Evolutionary conservation across 1,140 invertebrate genomes (phyloP), one percentile per base, ranked within the genome.

Genomic region (Lysiphlebus fabarum): DNA sequence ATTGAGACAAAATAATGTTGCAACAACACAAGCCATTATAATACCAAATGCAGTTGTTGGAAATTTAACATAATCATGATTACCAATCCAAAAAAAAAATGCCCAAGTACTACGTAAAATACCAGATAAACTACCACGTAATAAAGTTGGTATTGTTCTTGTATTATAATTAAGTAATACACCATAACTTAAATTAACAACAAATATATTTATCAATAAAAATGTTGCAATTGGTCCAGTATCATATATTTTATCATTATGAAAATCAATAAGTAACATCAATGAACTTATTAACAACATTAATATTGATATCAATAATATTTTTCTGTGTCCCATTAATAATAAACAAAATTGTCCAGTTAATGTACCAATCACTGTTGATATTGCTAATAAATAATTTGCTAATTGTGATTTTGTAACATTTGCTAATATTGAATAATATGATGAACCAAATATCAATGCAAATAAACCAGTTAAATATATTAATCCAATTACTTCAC

Each of bases 141-240:
- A 34, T 45, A 62, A 44, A 4, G 64, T 65, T n/a, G 64, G 64
- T 6, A 65, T 53, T 10, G 61, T 65, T 49, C 64, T 53, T 0
- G 48, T 48, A 42, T 62, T 62, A 36, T 65, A 65, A 53, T 65
- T 65, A 4, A 65, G 43, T 8, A 65, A 36, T 43, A 62, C 56
- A 2, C 64, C 61, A 37, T 65, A 65, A 44, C 51, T 56, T 2
- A 65, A 49, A 43, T 61, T 62, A 41, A 65, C 61, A 37, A 58
- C 14, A 7, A 49, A 36, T 10, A 61, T 44, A 51, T 65, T 65
- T 43, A 59, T 17, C 8, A 62, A 33, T 4, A 63, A 49, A 40
- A 63, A 38, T 43, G 59, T 65, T 4, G 56, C 61, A 0, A 56
- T 61, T 6, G 64, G 61, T 51, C 64, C 64, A 11, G 48, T 53